phyloP scores from a whole-genome alignment of 2,113 vertebrate genomes.

The Romanogobio albipinnatus region DNA sequence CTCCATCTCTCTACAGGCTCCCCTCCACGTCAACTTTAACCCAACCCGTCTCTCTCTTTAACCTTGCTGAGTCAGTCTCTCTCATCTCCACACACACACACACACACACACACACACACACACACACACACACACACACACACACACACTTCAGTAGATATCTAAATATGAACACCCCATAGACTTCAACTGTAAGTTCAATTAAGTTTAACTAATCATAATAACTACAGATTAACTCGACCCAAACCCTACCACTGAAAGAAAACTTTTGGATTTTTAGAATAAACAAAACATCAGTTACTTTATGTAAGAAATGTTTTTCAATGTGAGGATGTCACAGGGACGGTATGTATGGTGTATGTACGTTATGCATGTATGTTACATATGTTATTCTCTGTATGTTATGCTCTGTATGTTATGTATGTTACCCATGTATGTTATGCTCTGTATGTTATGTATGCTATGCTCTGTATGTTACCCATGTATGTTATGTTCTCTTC shows the following conservation, averaged over 20 bases:
- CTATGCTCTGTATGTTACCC: too few species aligned
- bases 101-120: background rate
- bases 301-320: too few species aligned
- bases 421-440: too few species aligned
- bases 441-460: too few species aligned
- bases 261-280: background rate
- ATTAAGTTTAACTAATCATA: background rate
- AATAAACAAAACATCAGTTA: background rate
- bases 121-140: background rate
- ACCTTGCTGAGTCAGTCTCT: background rate
- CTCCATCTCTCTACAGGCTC: conserved; percentile 39
- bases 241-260: background rate
- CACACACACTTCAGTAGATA: background rate
- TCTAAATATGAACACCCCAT: background rate
- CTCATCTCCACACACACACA: background rate
- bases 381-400: too few species aligned
- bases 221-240: background rate
- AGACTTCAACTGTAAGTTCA: background rate
- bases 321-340: too few species aligned
- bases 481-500: too few species aligned
- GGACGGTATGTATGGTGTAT: too few species aligned
- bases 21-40: conserved; percentile 44
- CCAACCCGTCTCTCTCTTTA: conserved; percentile 22
- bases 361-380: too few species aligned
- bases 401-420: too few species aligned